phyloP scores from a whole-genome alignment of 2,797 vertebrate genomes.

The Neopelma chrysocephalum region DNA sequence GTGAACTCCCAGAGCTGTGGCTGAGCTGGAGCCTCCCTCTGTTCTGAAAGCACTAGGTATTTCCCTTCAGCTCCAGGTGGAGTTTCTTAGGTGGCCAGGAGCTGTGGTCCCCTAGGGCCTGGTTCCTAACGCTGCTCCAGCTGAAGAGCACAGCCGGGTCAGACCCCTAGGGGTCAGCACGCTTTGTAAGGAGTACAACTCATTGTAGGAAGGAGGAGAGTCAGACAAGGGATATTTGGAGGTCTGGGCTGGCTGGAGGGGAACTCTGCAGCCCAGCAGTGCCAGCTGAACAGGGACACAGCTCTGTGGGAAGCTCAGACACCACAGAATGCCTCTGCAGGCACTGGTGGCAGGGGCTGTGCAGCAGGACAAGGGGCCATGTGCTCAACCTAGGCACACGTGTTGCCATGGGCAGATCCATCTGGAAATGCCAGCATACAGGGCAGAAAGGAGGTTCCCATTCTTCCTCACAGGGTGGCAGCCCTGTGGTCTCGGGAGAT shows the following conservation, averaged over 20 bases:
- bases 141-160: neutral
- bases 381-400: fast-evolving
- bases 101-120: neutral
- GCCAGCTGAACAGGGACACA: neutral
- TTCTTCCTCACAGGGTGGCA: neutral
- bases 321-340: neutral
- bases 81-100: neutral
- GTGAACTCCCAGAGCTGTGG: neutral
- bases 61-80: neutral
- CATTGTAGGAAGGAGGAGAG: neutral
- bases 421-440: neutral
- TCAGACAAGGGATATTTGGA: neutral
- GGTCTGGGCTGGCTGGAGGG: neutral
- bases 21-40: neutral
- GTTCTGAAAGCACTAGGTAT: neutral
- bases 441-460: neutral
- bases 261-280: neutral
- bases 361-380: neutral
- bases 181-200: neutral
- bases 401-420: neutral
- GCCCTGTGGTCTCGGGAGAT: fast-evolving
- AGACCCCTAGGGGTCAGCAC: neutral
- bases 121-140: neutral
- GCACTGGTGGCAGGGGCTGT: neutral
- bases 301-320: neutral